A percentile compares a stretch with the other conserved stretches of the same genome.
Conservation (phyloP, 2,888 invertebrate genomes). For the Drosophila ezoana region DNA sequence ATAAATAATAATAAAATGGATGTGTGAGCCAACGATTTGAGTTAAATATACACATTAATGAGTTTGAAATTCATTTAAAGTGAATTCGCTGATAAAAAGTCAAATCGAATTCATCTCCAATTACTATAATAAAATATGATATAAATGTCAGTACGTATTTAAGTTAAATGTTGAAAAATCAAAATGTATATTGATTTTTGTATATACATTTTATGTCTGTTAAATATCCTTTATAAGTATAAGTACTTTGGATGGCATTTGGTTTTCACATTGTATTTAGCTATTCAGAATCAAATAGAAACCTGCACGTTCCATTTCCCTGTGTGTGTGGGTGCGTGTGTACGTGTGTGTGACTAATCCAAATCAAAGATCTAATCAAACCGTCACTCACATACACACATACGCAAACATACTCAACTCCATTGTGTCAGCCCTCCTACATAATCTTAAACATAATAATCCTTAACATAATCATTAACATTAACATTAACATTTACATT, state of each 20-base stretch:
- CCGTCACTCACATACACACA: slow-evolving; percentile 2
- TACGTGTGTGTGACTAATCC: slow-evolving; percentile 2
- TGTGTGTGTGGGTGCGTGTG: slow-evolving; percentile 7
- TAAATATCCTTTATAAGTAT: slow-evolving; percentile 13
- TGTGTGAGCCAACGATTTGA: slow-evolving; percentile 17
- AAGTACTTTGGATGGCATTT: slow-evolving; percentile 20
- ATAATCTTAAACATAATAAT: slow-evolving; percentile 17
- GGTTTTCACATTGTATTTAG: slow-evolving; percentile 21
- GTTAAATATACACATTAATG: slow-evolving; percentile 17
- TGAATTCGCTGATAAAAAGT: slow-evolving; percentile 25
- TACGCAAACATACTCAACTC: neutral
- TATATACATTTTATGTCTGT: slow-evolving; percentile 14
- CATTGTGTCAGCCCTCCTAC: neutral
- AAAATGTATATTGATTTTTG: slow-evolving; percentile 12
- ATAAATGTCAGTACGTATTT: slow-evolving; percentile 1
- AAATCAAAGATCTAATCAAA: slow-evolving; percentile 14
- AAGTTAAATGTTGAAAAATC: slow-evolving; percentile 6
- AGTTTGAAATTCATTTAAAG: slow-evolving; percentile 17
- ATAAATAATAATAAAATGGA: neutral
- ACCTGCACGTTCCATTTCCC: slow-evolving; percentile 26
- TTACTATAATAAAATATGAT: neutral
- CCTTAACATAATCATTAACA: slow-evolving; percentile 22
- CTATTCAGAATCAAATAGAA: slow-evolving; percentile 10
- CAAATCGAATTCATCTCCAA: slow-evolving; percentile 1
- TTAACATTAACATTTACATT: slow-evolving; percentile 30